Evolutionary conservation across 2,113 vertebrate genomes (phyloP), one percentile per base, ranked within the genome.

Genomic region (Rhynchomys soricoides): DNA sequence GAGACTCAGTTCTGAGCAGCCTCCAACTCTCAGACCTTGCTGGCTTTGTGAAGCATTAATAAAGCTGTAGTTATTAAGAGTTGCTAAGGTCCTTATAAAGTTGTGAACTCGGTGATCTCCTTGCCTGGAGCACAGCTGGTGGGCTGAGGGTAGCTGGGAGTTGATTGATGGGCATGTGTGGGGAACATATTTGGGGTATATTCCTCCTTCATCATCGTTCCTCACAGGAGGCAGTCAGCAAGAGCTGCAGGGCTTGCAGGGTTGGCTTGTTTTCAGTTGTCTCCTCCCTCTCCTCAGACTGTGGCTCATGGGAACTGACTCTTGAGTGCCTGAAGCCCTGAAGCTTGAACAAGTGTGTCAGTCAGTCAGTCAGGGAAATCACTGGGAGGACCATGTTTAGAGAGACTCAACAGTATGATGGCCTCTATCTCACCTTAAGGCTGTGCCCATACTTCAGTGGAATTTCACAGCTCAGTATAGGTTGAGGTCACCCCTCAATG

Each of bases 381-480:
- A 85, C 21, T 50, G 52, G 34, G 48, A 59, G 52, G 71, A 48
- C 57, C 50, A 12, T 9, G 4, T 43, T 64, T 24, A 8, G 21
- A 90, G 85, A 77, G 21, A 22, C 43, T 52, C 7, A 21, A 24
- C 70, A 5, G 0, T 7, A 3, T 10, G 43, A 59, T 50, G 6
- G 59, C 12, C 31, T 37, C 45, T 10, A 0, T 74, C 64, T n/a
- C 34, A 55, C 52, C 50, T 37, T 10, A 0, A 1, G 68, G 64
- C 34, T 55, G 16, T 0, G 19, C 8, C 21, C 0, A 0, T 0
- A 15, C 10, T 2, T 16, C 2, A 6, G 19, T 5, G 9, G 59
- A n/a, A 11, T 68, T 73, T 12, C 34, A 2, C 2, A 4, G n/a
- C 75, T 10, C 31, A 4, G 31, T 64, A 21, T 15, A 15, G 85